Percentiles rank a stretch among this genome's conserved stretches.
Conservation (phyloP, 2,797 vertebrate species). For the Coluber constrictor region DNA sequence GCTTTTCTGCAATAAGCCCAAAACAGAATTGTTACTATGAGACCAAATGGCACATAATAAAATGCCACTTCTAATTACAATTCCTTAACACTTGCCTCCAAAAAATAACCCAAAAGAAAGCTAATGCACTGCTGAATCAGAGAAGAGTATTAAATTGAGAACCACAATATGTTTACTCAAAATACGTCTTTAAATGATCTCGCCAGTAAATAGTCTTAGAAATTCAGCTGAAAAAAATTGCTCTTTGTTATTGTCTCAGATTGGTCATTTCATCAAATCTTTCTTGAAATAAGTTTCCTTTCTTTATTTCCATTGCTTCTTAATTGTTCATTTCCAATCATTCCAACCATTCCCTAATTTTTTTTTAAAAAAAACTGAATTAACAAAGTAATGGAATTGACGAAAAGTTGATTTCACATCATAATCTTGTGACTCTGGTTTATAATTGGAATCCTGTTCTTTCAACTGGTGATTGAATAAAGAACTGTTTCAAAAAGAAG, state of each 20-base stretch:
- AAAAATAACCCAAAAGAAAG: not conserved
- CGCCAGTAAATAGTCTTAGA: not conserved
- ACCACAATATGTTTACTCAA: not conserved
- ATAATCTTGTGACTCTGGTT: too few relatives aligned
- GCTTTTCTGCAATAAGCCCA: not conserved
- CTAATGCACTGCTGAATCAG: not conserved
- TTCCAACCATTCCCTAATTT: not conserved
- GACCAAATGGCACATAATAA: not conserved
- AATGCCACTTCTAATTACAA: not conserved
- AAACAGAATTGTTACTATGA: not conserved
- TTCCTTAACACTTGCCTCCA: not conserved
- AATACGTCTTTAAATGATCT: not conserved
- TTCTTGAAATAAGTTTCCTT: not conserved
- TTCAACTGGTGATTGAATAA: too few relatives aligned
- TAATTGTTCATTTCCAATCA: not conserved
- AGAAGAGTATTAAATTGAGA: not conserved
- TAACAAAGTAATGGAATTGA: not conserved
- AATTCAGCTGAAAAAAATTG: not conserved
- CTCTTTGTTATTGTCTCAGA: not conserved
- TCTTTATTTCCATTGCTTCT: not conserved
- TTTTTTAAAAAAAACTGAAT: not conserved
- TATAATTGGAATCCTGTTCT: too few relatives aligned
- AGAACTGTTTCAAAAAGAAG: too few relatives aligned
- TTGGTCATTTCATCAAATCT: not conserved
- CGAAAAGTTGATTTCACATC: not conserved